A percentile compares a stretch with the other conserved stretches of the same genome.
phyloP scores from a whole-genome alignment of 2,113 vertebrate genomes.

The Sylvilagus bachmani region DNA sequence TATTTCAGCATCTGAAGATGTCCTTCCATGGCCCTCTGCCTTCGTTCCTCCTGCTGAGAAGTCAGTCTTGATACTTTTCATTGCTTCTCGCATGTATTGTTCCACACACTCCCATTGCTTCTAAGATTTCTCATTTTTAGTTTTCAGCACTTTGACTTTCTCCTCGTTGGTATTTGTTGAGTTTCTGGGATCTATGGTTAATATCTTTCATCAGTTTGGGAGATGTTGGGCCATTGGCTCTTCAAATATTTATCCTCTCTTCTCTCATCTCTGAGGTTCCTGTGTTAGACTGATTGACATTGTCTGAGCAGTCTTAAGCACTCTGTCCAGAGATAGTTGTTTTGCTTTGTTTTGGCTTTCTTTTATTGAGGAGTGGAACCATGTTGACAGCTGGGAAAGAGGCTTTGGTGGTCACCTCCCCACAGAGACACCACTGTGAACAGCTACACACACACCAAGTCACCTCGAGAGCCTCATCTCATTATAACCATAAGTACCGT shows the following conservation, averaged over 20 bases:
- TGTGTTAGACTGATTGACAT: neutral
- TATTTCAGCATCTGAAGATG: neutral
- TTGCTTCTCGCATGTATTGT: neutral
- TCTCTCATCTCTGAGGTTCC: neutral
- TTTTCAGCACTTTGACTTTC: slow-evolving; percentile 32
- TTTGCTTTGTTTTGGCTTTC: neutral
- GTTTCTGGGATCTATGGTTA: neutral
- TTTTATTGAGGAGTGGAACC: neutral
- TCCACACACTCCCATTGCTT: neutral
- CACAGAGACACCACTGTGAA: too few relatives aligned
- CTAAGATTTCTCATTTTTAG: neutral
- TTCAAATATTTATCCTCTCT: slow-evolving; percentile 15
- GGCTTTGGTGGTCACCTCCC: too few relatives aligned
- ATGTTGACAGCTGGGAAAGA: too few relatives aligned
- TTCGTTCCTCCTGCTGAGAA: neutral
- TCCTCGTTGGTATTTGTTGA: neutral
- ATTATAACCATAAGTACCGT: too few relatives aligned
- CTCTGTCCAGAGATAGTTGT: neutral
- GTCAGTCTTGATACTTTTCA: neutral
- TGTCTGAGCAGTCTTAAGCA: neutral
- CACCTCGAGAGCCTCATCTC: too few relatives aligned
- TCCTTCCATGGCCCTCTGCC: neutral
- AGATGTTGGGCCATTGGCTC: neutral
- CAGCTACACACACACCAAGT: too few relatives aligned
- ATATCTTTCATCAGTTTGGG: neutral